These are phyloP conservation scores for Muscicapa comitata DNA, from an alignment of 2,797 vertebrate species.

Conservation along the genomic window DNA sequence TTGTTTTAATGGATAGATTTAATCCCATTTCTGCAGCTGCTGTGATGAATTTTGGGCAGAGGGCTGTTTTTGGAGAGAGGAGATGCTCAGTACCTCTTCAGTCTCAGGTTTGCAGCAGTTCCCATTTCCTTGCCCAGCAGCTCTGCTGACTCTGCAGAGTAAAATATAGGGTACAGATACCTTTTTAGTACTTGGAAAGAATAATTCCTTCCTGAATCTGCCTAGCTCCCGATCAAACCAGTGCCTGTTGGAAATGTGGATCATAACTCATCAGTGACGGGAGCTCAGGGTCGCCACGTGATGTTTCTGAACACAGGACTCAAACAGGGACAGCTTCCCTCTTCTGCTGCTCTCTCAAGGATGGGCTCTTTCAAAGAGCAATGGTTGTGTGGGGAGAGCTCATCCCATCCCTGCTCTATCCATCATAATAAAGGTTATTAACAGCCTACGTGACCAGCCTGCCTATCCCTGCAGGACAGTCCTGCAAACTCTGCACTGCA, in stretches of 20 bases:
- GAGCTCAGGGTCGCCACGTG: neutral
- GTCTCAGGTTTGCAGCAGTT: neutral
- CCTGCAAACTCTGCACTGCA: constrained; percentile 1
- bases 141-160: neutral
- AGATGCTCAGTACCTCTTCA: neutral
- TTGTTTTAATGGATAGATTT: neutral
- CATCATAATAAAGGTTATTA: constrained; percentile 64
- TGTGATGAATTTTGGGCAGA: neutral
- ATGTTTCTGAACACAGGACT: constrained; percentile 13
- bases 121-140: neutral
- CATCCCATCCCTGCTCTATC: neutral
- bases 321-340: constrained; percentile 19
- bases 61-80: neutral
- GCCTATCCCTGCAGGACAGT: neutral
- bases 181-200: neutral
- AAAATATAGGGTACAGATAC: neutral
- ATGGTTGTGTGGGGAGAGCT: neutral
- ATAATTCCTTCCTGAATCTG: neutral
- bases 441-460: constrained; percentile 47
- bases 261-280: neutral
- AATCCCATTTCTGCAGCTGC: neutral
- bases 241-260: neutral
- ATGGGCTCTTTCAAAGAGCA: constrained; percentile 30
- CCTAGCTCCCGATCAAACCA: neutral
- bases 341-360: constrained; percentile 31